Conservation (phyloP, 2,113 vertebrate species). For the Terrapene triunguis region DNA sequence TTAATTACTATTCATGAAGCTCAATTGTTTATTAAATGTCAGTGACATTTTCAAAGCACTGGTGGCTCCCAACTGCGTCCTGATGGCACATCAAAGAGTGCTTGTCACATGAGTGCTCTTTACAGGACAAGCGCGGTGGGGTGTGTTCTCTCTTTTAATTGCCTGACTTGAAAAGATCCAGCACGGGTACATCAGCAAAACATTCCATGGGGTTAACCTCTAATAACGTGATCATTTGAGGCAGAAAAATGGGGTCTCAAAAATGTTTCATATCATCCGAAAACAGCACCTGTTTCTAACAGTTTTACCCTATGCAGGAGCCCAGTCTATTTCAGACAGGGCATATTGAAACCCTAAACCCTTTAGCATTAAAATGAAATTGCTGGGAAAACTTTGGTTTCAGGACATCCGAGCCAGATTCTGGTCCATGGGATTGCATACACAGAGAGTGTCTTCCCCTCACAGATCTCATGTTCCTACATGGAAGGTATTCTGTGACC, state of each 20-base stretch:
- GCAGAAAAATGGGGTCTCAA: background rate
- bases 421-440: background rate
- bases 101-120: constrained; percentile 7
- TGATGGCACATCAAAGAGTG: background rate
- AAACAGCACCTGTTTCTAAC: background rate
- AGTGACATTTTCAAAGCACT: constrained; percentile 7
- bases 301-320: rapidly evolving
- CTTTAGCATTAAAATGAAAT: background rate
- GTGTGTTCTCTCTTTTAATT: background rate
- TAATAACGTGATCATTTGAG: background rate
- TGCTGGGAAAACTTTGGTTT: background rate
- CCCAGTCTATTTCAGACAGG: background rate
- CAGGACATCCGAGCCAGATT: background rate
- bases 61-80: background rate
- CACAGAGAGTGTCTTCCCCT: background rate
- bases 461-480: background rate
- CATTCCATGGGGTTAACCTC: background rate
- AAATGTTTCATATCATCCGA: background rate
- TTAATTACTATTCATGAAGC: constrained; percentile 30
- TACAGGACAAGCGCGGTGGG: background rate
- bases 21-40: background rate
- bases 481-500: background rate
- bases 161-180: background rate
- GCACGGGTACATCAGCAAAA: background rate
- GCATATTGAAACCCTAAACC: background rate